Conservation (phyloP, 2,888 invertebrate species). For the Lycophotia porphyrea region DNA sequence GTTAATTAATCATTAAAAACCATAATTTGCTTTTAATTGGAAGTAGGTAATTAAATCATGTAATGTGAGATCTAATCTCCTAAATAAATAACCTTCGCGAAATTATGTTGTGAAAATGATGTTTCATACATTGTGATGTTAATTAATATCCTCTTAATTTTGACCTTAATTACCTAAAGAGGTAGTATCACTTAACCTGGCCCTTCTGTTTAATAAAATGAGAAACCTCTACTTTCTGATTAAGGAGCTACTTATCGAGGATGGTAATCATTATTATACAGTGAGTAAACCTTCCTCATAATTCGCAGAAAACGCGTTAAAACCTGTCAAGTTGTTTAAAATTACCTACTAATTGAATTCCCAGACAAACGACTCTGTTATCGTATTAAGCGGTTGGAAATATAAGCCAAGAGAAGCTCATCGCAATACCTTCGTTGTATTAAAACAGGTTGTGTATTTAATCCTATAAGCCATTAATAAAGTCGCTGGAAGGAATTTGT, state of each 20-base stretch:
- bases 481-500: conserved; percentile 67
- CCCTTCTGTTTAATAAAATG: background rate
- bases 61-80: conserved; percentile 7
- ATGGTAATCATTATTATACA: background rate
- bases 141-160: conserved; percentile 12
- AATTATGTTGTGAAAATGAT: conserved; percentile 7
- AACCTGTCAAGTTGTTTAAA: conserved; percentile 14
- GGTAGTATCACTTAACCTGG: background rate
- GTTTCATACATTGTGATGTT: conserved; percentile 11
- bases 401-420: conserved; percentile 26
- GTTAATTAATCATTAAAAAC: conserved; percentile 6
- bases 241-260: background rate
- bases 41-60: background rate
- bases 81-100: conserved; percentile 14
- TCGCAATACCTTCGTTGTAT: conserved; percentile 41
- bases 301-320: background rate
- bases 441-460: conserved; percentile 58
- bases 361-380: conserved; percentile 6
- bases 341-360: conserved; percentile 28
- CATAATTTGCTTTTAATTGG: background rate
- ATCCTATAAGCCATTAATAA: conserved; percentile 68
- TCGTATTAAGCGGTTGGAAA: conserved; percentile 31
- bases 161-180: background rate
- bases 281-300: background rate
- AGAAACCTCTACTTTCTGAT: background rate